These are phyloP conservation scores for Lycaon pictus DNA, from an alignment of 2,113 vertebrate species.

Conservation along the genomic window DNA sequence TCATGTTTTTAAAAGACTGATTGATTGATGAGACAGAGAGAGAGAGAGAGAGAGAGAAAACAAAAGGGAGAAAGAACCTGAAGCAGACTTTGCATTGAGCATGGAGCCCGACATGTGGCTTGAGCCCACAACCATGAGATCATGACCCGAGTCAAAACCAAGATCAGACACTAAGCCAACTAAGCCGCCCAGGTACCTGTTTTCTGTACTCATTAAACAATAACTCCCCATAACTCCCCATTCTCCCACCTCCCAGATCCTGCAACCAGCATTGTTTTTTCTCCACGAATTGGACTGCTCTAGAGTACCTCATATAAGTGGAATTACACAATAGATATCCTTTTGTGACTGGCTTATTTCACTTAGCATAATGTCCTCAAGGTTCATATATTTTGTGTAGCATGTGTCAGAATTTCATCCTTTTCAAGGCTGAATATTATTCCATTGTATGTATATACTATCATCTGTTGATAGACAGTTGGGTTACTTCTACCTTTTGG, in stretches of 20 bases:
- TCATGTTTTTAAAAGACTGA: too few relatives aligned
- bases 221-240: not conserved
- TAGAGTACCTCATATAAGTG: not conserved
- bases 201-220: not conserved
- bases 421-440: not conserved
- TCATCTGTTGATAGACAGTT: not conserved
- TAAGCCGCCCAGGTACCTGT: too few relatives aligned
- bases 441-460: not conserved
- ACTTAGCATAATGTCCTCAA: constrained; percentile 15
- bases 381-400: not conserved
- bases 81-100: too few relatives aligned
- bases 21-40: too few relatives aligned
- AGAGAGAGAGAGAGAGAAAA: too few relatives aligned
- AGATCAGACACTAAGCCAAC: too few relatives aligned
- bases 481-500: not conserved
- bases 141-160: too few relatives aligned
- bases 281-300: not conserved
- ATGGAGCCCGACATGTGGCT: too few relatives aligned
- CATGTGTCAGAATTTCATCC: not conserved
- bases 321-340: not conserved
- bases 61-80: too few relatives aligned
- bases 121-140: too few relatives aligned
- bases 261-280: not conserved
- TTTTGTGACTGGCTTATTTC: constrained; percentile 10
- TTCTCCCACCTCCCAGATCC: not conserved